Evolutionary conservation across 2,113 vertebrate genomes (phyloP), one percentile per base, ranked within the genome.

Genomic region (Pomatorhinus ruficollis): DNA sequence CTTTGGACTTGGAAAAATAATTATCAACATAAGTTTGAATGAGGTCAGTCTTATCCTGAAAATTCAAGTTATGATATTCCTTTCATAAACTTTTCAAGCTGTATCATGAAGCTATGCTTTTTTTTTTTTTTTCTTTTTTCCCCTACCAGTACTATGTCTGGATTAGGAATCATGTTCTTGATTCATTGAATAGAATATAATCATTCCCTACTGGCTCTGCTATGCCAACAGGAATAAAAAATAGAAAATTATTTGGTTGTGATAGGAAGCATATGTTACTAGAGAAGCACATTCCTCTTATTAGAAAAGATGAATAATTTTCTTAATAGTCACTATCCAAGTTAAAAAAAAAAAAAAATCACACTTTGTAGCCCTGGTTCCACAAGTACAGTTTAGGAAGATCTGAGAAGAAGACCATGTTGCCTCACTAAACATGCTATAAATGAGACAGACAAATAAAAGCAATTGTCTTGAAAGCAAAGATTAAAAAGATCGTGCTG

Each of bases 251-350:
- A 93, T 76, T 85, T 83, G 49, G 70, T 75, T 3, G 0, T 93
- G 87, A 95, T 94, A 87, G 31, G 92, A 95, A 95, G 78, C 90
- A 91, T 61, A 93, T 91, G 89, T 93, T 91, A 90, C 50, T 85
- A 53, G 70, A 94, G 66, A 28, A 89, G 45, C 23, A 66, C 33
- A 87, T 61, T 76, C 42, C 24, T 80, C 74, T 72, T 79, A 84
- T 87, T 52, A 76, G 53, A 68, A 76, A 60, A n/a, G 61, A 63
- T 44, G 28, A 90, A 74, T 69, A 30, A 89, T 82, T 87, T 91
- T 87, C n/a, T 68, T 79, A 89, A 95, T 50, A 93, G 42, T 70
- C 42, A 69, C 31, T 85, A 71, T 60, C 27, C 45, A 84, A 79
- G 27, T 78, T 39, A 39, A 39, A 39, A 6, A 44, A 72, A 61